phyloP scores from a whole-genome alignment of 2,113 vertebrate species.

The Anser cygnoides region DNA sequence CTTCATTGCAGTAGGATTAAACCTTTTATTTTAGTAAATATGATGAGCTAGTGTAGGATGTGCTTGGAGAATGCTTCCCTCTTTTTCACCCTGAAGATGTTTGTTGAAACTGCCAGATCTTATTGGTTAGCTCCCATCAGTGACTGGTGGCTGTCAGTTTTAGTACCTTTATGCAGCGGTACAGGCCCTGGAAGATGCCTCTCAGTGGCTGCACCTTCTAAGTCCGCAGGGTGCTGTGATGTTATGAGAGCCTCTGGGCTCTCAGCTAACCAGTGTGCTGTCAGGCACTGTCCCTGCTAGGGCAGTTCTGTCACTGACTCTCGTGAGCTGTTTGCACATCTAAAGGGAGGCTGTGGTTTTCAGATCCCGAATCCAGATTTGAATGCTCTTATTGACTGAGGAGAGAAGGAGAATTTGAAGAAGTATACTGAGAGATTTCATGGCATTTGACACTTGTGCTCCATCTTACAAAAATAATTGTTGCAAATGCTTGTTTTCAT shows the following conservation, averaged over 20 bases:
- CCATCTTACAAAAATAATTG: background rate
- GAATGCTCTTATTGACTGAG: background rate
- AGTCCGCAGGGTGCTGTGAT: accelerated
- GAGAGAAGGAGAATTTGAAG: background rate
- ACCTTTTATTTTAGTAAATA: background rate
- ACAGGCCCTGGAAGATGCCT: background rate
- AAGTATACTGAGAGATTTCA: background rate
- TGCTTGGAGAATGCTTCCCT: background rate
- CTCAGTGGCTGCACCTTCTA: accelerated
- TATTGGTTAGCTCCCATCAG: background rate
- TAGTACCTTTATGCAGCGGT: background rate
- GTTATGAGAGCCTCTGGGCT: background rate
- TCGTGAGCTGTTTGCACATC: accelerated
- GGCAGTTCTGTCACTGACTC: accelerated
- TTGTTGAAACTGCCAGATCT: background rate
- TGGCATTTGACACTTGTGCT: background rate
- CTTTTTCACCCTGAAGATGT: background rate
- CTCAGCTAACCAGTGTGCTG: background rate
- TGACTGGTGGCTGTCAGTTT: accelerated
- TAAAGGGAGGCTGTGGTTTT: background rate
- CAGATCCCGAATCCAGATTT: background rate
- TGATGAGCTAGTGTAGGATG: background rate
- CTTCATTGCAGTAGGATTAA: background rate
- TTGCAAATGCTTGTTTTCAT: constrained; percentile 14
- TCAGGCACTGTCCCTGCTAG: background rate